phyloP scores from a whole-genome alignment of 2,113 vertebrate genomes.

The Probosciger aterrimus region DNA sequence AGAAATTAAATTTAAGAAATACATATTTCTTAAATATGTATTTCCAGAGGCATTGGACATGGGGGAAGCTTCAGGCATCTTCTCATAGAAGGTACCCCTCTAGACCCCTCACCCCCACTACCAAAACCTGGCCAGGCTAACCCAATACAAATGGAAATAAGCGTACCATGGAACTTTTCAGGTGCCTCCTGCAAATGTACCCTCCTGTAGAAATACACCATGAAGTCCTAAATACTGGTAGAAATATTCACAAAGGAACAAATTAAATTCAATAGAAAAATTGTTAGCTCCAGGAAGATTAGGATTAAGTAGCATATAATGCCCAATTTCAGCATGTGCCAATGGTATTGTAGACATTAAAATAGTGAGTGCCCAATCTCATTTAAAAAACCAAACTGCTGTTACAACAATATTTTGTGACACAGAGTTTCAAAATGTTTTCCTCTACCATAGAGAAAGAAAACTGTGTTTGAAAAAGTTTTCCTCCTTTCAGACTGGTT shows the following conservation, averaged over 20 bases:
- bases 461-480: background rate
- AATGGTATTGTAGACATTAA: background rate
- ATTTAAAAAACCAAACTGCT: background rate
- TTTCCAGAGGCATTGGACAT: background rate
- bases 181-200: background rate
- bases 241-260: background rate
- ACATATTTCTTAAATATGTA: background rate
- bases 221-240: background rate
- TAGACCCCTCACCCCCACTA: background rate
- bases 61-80: too few relatives aligned
- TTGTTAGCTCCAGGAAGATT: background rate
- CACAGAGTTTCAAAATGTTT: background rate
- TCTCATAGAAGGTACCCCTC: background rate
- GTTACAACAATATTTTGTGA: background rate
- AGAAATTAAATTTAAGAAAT: too few relatives aligned
- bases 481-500: background rate
- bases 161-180: background rate
- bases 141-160: background rate
- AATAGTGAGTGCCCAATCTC: background rate
- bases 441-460: background rate
- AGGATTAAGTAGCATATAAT: background rate
- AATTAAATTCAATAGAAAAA: background rate
- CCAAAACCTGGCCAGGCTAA: background rate
- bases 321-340: background rate
- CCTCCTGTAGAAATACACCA: accelerated